These are phyloP conservation scores for Halocynthia aurantium DNA, from an alignment of 23 tunicate species.

Conservation along the genomic window DNA sequence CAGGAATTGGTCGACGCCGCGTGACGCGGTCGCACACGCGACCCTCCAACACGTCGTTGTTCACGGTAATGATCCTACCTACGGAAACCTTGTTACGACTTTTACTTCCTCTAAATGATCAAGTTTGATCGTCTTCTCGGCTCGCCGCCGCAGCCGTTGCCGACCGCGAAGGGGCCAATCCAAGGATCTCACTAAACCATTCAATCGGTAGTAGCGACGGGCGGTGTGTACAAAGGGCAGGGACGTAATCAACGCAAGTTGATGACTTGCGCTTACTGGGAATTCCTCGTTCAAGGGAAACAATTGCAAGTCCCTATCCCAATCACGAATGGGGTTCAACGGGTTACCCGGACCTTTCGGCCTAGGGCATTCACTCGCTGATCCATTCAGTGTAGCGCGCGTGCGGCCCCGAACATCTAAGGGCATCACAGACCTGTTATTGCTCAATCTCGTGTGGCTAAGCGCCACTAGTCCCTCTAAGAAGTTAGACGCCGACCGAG, in stretches of 20 bases:
- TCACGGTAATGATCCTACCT: conserved; percentile 52
- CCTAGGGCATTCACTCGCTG: conserved; percentile 19
- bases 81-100: conserved; percentile 55
- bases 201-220: conserved; percentile 76
- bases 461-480: conserved; percentile 71
- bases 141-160: conserved; percentile 12
- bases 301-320: conserved; percentile 64
- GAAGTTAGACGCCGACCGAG: conserved; percentile 51
- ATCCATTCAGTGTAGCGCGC: conserved; percentile 62
- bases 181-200: conserved; percentile 53
- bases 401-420: conserved; percentile 89
- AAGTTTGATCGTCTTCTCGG: conserved; percentile 38
- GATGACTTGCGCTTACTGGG: conserved; percentile 68
- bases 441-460: conserved; percentile 83
- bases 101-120: conserved; percentile 34
- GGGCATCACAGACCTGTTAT: conserved; percentile 88
- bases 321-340: conserved; percentile 50
- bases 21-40: too few relatives aligned
- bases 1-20: too few relatives aligned
- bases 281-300: conserved; percentile 62
- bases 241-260: conserved; percentile 73
- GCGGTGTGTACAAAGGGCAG: conserved; percentile 89
- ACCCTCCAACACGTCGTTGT: too few relatives aligned
- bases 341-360: conserved; percentile 37
- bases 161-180: conserved; percentile 32